Percentiles rank a stretch among this genome's conserved stretches.
These are phyloP conservation scores for Spermophilus dauricus DNA, from an alignment of 2,113 vertebrate genomes.

Conservation along the genomic window DNA sequence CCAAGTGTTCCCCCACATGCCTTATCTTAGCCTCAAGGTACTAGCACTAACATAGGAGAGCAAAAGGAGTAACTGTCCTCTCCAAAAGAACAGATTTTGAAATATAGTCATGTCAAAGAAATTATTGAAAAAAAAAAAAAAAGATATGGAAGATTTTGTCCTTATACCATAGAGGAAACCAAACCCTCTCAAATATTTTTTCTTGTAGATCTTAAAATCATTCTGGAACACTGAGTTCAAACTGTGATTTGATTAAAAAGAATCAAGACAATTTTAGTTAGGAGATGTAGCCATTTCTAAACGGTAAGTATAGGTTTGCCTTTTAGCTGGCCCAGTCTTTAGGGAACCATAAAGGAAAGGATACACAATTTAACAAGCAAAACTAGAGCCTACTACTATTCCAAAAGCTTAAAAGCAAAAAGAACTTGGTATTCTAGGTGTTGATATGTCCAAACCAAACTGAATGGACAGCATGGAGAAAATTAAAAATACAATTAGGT, in stretches of 20 bases:
- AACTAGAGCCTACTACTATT: background rate
- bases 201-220: background rate
- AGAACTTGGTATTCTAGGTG: background rate
- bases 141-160: background rate
- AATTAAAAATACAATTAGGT: background rate
- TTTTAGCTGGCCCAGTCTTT: conserved; percentile 39
- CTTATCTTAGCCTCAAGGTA: background rate
- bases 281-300: conserved; percentile 41
- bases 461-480: background rate
- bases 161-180: conserved; percentile 15
- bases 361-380: background rate
- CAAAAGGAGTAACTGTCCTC: conserved; percentile 8
- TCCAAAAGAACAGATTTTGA: background rate
- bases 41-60: background rate
- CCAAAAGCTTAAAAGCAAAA: conserved; percentile 47
- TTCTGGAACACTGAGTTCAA: conserved; percentile 41
- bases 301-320: background rate
- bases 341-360: conserved; percentile 32
- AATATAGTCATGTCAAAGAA: background rate
- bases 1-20: background rate
- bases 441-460: background rate
- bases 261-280: conserved; percentile 9
- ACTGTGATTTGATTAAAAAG: conserved; percentile 4
- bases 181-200: conserved; percentile 1
- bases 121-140: conserved; percentile 36